Percentiles rank a stretch among this genome's conserved stretches.
These are phyloP conservation scores for Corynorhinus townsendii DNA, from an alignment of 2,113 vertebrate species.

Conservation along the genomic window DNA sequence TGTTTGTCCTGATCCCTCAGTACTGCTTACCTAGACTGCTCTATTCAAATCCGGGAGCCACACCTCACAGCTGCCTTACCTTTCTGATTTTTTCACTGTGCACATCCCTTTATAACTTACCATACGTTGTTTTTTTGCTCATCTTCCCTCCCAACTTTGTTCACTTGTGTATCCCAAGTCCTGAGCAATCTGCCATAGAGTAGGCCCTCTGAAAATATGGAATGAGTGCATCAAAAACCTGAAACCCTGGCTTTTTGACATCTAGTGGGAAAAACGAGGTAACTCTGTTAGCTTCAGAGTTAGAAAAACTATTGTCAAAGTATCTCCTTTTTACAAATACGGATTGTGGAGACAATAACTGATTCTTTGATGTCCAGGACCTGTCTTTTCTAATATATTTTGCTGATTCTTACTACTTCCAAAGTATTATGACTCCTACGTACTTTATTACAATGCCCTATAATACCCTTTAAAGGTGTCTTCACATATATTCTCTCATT, in stretches of 20 bases:
- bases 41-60: neutral
- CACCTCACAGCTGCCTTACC: neutral
- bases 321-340: neutral
- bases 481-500: neutral
- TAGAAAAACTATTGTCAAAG: neutral
- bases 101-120: neutral
- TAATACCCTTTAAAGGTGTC: neutral
- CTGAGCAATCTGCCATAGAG: neutral
- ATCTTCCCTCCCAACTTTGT: neutral
- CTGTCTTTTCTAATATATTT: neutral
- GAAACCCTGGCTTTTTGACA: neutral
- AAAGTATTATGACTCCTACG: neutral
- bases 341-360: neutral
- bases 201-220: neutral
- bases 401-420: neutral
- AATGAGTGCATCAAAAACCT: neutral
- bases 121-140: neutral
- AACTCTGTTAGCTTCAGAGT: neutral
- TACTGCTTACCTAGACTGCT: neutral
- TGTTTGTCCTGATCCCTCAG: neutral
- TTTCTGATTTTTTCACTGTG: neutral
- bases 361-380: neutral
- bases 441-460: neutral
- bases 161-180: neutral
- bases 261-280: neutral